Base-by-base conservation (phyloP, 2,797 vertebrate genomes). In the Furcifer pardalis region DNA sequence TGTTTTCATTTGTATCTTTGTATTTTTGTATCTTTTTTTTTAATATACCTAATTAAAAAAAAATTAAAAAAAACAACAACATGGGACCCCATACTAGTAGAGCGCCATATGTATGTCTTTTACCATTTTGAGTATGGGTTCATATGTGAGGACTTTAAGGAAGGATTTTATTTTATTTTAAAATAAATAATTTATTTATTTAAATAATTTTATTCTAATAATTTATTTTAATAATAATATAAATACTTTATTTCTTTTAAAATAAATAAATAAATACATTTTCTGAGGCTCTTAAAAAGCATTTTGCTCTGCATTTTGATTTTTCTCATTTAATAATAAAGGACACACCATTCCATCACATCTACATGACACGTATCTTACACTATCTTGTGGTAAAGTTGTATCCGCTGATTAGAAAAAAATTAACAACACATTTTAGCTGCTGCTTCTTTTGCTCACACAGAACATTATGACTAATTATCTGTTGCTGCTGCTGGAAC, bases 61-160 rank as follows among this genome's bases (percentile, higher is more conserved):
- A n/a, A n/a, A n/a, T n/a, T n/a, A n/a, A n/a, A n/a, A n/a, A n/a
- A n/a, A n/a, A n/a, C n/a, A n/a, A n/a, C n/a, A n/a, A n/a, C n/a
- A n/a, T n/a, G n/a, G n/a, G n/a, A n/a, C n/a, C n/a, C n/a, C n/a
- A n/a, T n/a, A n/a, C n/a, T n/a, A n/a, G n/a, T n/a, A n/a, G n/a
- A n/a, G n/a, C n/a, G n/a, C n/a, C n/a, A n/a, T n/a, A 12, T 85
- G 74, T 84, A 12, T 85, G 74, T 89, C 85, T 42, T 76, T 81
- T 72, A 46, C 80, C 71, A 19, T 27, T 63, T 6, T 84, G 27
- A 68, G 21, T 59, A 35, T 84, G 75, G 44, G 71, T 30, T 60
- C 59, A 37, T 32, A 5, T 1, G 17, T 86, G 13, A 73, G 7
- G 66, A 35, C 30, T 79, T 84, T 40, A 32, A 68, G 68, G 77